Base-by-base conservation (phyloP, 1,140 invertebrate genomes). In the Drosophila pseudoobscura region DNA sequence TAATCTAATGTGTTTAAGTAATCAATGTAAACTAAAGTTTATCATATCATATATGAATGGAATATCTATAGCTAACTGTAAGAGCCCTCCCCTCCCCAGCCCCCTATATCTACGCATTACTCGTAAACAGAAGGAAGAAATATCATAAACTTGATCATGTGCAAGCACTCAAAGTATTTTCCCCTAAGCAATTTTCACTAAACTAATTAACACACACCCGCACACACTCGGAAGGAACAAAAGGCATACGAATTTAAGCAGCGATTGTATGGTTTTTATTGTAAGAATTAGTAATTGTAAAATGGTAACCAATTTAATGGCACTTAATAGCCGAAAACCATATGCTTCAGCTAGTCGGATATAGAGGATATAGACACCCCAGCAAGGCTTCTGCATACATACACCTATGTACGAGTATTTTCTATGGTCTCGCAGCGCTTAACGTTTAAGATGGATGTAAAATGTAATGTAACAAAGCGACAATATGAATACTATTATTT, bases 401-500 rank as follows among this genome's bases (percentile, higher is more conserved):
- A 22, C 11, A 43, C 17, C 15, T 24, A 26, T 29, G 31, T 20
- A 15, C 56, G 15, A 68, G 78, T 87, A 85, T 82, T 83, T 84
- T 78, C 55, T 71, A 85, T 82, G 61, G 70, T 78, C 82, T 80
- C 82, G 74, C 71, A 60, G 69, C 41, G 58, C 56, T 55, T 78
- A 65, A 49, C 20, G 56, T 63, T 57, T 83, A 87, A 78, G 75
- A 68, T 78, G 39, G 68, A 68, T 88, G 82, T 85, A 85, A 87
- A 87, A 75, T 84, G 80, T 84, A 84, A 85, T 85, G 80, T 84
- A 87, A 85, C 74, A 80, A 80, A 85, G 61, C 73, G 82, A 85
- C 80, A 84, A 84, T 84, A 84, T 84, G 65, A 85, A 76, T 65
- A 39, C 11, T 39, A 75, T 76, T 71, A 84, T 84, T 62, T 73